phyloP scores from a whole-genome alignment of 1,140 invertebrate species.

The Ericerus pela region DNA sequence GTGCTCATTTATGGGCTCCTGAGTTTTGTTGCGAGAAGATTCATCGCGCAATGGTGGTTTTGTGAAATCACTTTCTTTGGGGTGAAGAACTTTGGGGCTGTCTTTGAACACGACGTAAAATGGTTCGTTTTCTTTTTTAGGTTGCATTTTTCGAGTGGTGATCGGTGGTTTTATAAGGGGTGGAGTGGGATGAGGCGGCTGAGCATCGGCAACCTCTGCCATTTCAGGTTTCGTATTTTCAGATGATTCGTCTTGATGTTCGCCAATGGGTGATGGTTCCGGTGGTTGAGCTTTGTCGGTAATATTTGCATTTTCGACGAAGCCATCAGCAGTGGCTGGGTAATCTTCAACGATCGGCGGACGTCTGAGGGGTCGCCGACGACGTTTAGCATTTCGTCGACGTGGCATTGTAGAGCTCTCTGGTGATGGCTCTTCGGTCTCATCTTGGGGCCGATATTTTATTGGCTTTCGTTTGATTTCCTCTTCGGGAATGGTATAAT shows the following conservation, averaged over 20 bases:
- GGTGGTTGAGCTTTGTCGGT: not conserved
- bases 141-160: too few relatives aligned
- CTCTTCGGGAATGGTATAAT: not conserved
- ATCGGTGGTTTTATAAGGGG: too few relatives aligned
- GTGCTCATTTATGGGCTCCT: too few relatives aligned
- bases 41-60: too few relatives aligned
- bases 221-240: not conserved
- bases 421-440: not conserved
- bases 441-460: not conserved
- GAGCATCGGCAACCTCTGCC: too few relatives aligned
- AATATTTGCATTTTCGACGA: not conserved
- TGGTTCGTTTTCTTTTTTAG: too few relatives aligned
- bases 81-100: too few relatives aligned
- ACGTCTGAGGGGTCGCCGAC: not conserved
- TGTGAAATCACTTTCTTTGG: too few relatives aligned
- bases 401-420: not conserved
- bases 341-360: not conserved
- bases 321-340: not conserved
- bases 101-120: too few relatives aligned
- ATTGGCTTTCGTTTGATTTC: not conserved
- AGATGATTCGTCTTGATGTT: not conserved
- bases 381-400: not conserved
- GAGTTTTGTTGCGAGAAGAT: too few relatives aligned
- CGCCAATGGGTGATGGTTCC: not conserved
- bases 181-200: too few relatives aligned